Base-by-base conservation (phyloP, 1,140 invertebrate species). In the Brevipalpus yothersi region DNA sequence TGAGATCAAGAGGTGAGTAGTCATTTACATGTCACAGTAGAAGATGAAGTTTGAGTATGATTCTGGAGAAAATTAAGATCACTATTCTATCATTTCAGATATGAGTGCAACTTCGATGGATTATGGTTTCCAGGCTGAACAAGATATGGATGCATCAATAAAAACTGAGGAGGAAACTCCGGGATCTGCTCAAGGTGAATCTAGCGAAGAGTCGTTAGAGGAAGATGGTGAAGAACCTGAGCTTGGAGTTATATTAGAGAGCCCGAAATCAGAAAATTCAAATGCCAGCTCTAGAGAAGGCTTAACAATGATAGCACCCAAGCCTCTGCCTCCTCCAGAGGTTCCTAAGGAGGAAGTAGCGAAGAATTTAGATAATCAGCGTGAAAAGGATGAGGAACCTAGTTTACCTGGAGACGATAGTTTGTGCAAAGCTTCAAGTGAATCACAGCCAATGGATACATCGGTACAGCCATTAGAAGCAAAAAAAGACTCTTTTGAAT, bases 161-260 rank as follows among this genome's bases (percentile, higher is more conserved):
- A 10, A 31, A 55, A 12, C 53, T 11, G 53, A 55, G 39, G 53
- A 55, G 3, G 21, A 61, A 66, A 61, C 60, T 53, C 81, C 17
- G 53, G 61, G 40, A 61, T 64, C 51, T 47, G 60, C 5, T 56
- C 43, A 51, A 61, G 64, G 21, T 17, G 57, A 2, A 63, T 58
- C 54, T 60, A 60, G 49, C 11, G 53, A 41, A 13, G 53, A 55
- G 4, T 64, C 64, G 0, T 62, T 58, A 62, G 84, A 86, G 70
- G 80, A 78, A 58, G 83, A 88, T 70, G 84, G 85, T 65, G 82
- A 82, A 9, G 85, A 88, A 72, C 84, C 82, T 31, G 84, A 87
- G 70, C 72, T 88, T 65, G 83, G 86, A 61, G 84, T 82, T 60
- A 87, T 88, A 68, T 84, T 84, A 41, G 86, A 88, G 73, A 83